Base-by-base conservation (phyloP, 2,797 vertebrate genomes). In the Linurgus olivaceus region DNA sequence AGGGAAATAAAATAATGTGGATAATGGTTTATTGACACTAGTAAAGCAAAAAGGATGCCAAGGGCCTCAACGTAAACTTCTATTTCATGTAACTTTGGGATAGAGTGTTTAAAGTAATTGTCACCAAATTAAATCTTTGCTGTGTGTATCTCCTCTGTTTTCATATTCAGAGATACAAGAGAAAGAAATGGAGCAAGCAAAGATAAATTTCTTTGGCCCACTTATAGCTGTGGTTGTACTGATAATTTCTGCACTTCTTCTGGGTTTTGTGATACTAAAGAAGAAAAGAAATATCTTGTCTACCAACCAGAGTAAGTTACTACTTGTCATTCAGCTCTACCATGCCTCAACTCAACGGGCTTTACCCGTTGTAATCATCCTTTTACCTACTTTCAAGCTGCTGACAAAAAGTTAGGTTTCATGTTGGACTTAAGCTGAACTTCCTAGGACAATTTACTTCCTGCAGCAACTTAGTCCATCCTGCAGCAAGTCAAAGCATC, bases 271-370 rank as follows among this genome's bases (percentile, higher is more conserved):
- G 33, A 73, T 95, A 84, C 3, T 95, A 79, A 96, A 68, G 92
- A 95, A 90, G 83, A 95, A 48, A 13, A 88, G 80, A 86, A 92
- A 73, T 81, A 76, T 2, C 40, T 86, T 88, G n/a, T 76, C 83
- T 73, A 76, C 76, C 47, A 93, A 33, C n/a, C 93, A 88, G 29
- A 88, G 95, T 96, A 95, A 96, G 95, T 94, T 68, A n/a, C 61
- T 87, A 61, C n/a, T 37, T 81, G 33, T 84, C 47, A 81, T 78
- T 95, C 33, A 40, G 26, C 29, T 90, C 57, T 68, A 19, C 47
- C 4, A 1, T 68, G 28, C 23, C 31, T 67, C 62, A 68, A 4
- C 16, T 70, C 50, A 44, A 44, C 42, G 74, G 65, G 10, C 23
- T 93, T 94, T 65, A 21, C 26, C 33, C 29, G 74, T 77, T 45